Evolutionary conservation across 2,888 invertebrate genomes (phyloP), one percentile per base, ranked within the genome.

Genomic region (Microctonus brassicae): DNA sequence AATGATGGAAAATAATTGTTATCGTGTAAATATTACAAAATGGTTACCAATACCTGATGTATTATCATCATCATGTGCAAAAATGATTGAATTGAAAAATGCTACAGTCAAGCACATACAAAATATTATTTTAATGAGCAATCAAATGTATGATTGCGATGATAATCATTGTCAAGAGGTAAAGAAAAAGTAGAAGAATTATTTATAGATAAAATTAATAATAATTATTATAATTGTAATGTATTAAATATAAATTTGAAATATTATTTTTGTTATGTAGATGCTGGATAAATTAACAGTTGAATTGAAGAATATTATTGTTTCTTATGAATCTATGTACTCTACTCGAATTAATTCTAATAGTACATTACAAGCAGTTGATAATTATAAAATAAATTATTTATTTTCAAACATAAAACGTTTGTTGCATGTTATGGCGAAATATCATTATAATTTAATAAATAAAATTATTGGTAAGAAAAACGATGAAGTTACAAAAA

Each of bases 21-120:
- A 84, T 75, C 82, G 84, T 73, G 77, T 79, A 22, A 86, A 84
- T 63, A 79, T 85, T 69, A 73, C 79, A 53, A 86, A 86, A 77
- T 86, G 86, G 86, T 69, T 86, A 58, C 83, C 85, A 7, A 63
- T 69, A 55, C 74, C 75, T 60, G 76, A 78, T 11, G 71, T 7
- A 29, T 29, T 7, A 7, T 29, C 82, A 73, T 80, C 81, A 79
- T 86, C 79, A 81, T 82, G 83, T 57, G 33, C 58, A 33, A 78
- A 83, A 17, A 80, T 79, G 57, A 73, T 78, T 22, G 57, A 71
- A 42, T 73, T 86, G 26, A 75, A 73, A 61, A 77, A 80, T 61
- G 78, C 75, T 66, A 83, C 81, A 77, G 73, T 74, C 60, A 75
- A 73, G n/a, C 79, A 83, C 20, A 72, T 76, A 20, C 77, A 77